Evolutionary conservation across 2,113 vertebrate genomes (phyloP), one percentile per base, ranked within the genome.

Genomic region (Galemys pyrenaicus): DNA sequence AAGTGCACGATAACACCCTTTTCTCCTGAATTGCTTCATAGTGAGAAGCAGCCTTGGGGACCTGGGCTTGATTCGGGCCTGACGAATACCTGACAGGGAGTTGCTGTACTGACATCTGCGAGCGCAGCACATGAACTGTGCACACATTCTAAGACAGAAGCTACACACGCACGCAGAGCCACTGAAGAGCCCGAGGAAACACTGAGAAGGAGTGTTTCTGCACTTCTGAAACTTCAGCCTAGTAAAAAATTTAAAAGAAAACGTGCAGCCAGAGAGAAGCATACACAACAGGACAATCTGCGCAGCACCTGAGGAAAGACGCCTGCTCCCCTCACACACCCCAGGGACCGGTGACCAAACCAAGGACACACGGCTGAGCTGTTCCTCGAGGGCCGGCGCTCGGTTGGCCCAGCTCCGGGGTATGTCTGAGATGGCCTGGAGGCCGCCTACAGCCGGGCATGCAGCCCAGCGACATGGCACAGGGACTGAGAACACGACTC

Each of bases 161-260:
- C n/a, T n/a, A 54, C 5, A 92, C 19, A 54, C 17, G 65, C 6
- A 89, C 17, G 51, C 16, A 75, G 12, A 89, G 41, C 28, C 67
- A 67, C 46, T 65, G 60, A 89, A 64, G 6, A n/a, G 82, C 51
- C 46, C 90, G 13, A 30, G 54, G 58, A 79, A 88, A n/a, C 6
- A 62, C 60, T 83, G 70, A 79, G 17, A 73, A 91, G 46, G 67
- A n/a, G n/a, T n/a, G n/a, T n/a, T n/a, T n/a, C n/a, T n/a, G 10
- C 19, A 67, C 60, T 77, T 88, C 58, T 92, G 44, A 84, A 94
- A 92, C 81, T 16, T 54, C 26, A 91, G 49, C n/a, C 49, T 79
- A 44, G 54, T n/a, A 46, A 73, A 71, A 75, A 78, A 83, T 68
- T 32, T 49, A 65, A 75, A 35, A 62, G 39, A 64, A 87, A 89